Evolutionary conservation across 2,888 invertebrate genomes (phyloP), one percentile per base, ranked within the genome.

Genomic region (Callyntrura sp.): DNA sequence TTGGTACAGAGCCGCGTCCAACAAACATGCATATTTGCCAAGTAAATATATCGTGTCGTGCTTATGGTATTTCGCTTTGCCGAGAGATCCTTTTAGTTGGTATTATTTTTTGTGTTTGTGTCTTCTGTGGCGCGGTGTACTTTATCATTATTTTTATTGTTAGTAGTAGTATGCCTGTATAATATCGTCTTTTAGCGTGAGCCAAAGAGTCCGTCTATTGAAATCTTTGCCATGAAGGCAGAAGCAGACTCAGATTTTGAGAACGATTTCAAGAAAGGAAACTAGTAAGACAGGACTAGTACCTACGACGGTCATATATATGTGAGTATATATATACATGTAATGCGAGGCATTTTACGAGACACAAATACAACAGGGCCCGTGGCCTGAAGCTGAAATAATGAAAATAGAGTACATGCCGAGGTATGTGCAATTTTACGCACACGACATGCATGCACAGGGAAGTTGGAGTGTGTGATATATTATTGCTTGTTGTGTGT

Each of bases 191-290:
- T 35, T 35, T 35, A 2, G 35, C 35, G 35, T 35, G 6, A 35
- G 35, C 35, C 35, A 35, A n/a, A n/a, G n/a, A n/a, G 8, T 6
- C 68, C 5, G 68, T 35, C 14, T 68, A 35, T 35, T 28, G 35
- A 68, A 65, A 68, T 68, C 28, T 17, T 14, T n/a, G 62, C 12
- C n/a, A n/a, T 65, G 62, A 2, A 48, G n/a, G 43, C 20, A 25
- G 14, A 23, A 12, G 51, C 11, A 35, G 8, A 81, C 45, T 70
- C 8, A 3, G 70, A 70, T 76, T 76, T 76, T 76, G 73, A 76
- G 48, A 76, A 48, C 20, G 73, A 48, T 25, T 76, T 76, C n/a
- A 48, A 76, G 73, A 45, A 62, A 85, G 85, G 85, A 85, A 85
- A 85, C 85, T 60, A 76, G 85, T 78, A 76, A 70, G 45, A 70